These are phyloP conservation scores for Odontomyia ornata DNA, from an alignment of 2,888 invertebrate species.

Conservation along the genomic window DNA sequence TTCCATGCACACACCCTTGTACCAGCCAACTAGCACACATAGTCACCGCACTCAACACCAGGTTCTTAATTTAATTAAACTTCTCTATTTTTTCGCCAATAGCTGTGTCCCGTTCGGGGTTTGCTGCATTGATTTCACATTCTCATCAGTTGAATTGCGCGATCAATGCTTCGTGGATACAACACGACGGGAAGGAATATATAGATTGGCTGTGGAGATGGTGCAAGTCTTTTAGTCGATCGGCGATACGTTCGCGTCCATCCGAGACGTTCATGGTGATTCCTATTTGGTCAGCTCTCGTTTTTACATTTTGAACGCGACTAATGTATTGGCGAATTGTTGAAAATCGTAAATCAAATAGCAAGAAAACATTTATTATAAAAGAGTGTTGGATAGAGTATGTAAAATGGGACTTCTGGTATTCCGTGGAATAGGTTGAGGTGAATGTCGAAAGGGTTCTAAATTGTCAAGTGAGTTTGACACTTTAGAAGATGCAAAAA, in stretches of 20 bases:
- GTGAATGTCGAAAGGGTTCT: neutral
- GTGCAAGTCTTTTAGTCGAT: neutral
- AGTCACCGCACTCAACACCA: neutral
- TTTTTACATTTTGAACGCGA: constrained; percentile 8
- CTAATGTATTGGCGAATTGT: constrained; percentile 42
- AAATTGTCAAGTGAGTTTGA: neutral
- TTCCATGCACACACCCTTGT: constrained; percentile 4
- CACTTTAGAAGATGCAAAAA: too few species aligned
- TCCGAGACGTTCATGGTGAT: constrained; percentile 3
- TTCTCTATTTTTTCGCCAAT: constrained; percentile 14
- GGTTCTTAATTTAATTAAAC: constrained; percentile 41
- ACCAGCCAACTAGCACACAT: neutral
- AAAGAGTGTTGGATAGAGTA: neutral
- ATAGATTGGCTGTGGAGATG: neutral
- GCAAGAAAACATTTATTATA: constrained; percentile 53
- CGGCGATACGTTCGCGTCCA: neutral
- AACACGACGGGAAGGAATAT: neutral
- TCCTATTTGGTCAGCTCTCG: constrained; percentile 18
- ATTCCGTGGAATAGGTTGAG: neutral
- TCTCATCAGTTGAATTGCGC: neutral
- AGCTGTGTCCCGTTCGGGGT: neutral
- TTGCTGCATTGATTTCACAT: constrained; percentile 12
- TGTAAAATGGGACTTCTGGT: neutral
- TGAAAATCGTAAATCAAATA: constrained; percentile 54
- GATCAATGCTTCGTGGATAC: neutral